Conservation (phyloP, 2,113 vertebrate species). For the Podarcis cretensis region DNA sequence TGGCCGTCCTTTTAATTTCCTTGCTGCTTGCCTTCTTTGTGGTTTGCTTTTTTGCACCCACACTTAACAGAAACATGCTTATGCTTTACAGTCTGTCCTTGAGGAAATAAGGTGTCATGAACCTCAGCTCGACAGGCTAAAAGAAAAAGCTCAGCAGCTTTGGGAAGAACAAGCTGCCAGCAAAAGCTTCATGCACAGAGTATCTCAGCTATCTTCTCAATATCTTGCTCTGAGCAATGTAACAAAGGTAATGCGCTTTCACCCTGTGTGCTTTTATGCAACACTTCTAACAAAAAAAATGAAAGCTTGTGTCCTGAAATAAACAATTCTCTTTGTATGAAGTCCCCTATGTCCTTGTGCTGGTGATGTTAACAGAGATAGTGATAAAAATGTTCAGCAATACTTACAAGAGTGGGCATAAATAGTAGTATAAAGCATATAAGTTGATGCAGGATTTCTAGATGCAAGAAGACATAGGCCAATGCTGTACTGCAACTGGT, state of each 20-base stretch:
- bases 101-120: constrained; percentile 93
- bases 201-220: constrained; percentile 94
- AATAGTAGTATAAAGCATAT: neutral
- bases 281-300: neutral
- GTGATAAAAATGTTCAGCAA: neutral
- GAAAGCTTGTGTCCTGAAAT: constrained; percentile 36
- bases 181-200: constrained; percentile 96
- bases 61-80: constrained; percentile 77
- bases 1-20: neutral
- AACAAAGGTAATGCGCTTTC: constrained; percentile 89
- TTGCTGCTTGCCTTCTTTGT: constrained; percentile 42
- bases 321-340: neutral
- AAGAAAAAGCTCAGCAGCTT: constrained; percentile 93
- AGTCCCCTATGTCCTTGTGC: neutral
- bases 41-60: constrained; percentile 70
- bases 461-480: neutral
- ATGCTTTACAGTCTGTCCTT: constrained; percentile 93
- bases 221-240: constrained; percentile 96
- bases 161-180: constrained; percentile 95
- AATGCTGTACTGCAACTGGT: neutral
- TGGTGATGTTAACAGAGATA: neutral
- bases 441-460: neutral
- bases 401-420: neutral
- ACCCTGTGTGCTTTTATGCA: constrained; percentile 43
- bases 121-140: constrained; percentile 90